A percentile compares a stretch with the other conserved stretches of the same genome.
Evolutionary conservation across 2,888 invertebrate genomes (phyloP).

Genomic region (Eudasyphora cyanicolor): DNA sequence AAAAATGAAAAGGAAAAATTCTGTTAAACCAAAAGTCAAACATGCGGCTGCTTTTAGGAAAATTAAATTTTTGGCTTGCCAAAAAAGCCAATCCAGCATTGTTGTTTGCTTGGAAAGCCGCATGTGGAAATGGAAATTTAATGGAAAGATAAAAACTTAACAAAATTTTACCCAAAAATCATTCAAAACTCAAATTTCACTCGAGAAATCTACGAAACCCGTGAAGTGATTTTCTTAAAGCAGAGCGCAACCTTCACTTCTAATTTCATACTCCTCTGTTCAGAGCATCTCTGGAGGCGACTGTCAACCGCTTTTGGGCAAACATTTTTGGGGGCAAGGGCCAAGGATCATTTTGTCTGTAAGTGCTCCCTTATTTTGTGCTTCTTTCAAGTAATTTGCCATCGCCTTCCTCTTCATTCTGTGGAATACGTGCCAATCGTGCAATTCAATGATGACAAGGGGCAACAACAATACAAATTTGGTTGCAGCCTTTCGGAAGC

Average conservation of each 20-base stretch:
- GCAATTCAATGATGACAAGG: conserved; percentile 43
- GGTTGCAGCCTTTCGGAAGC: background rate
- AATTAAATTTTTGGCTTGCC: conserved; percentile 58
- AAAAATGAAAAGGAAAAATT: conserved; percentile 8
- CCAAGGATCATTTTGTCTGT: conserved; percentile 14
- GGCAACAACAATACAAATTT: background rate
- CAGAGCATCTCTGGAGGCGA: background rate
- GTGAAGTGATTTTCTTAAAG: background rate
- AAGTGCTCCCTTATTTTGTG: conserved; percentile 27
- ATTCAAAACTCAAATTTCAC: background rate
- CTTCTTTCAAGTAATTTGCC: conserved; percentile 9
- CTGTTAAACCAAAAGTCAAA: conserved; percentile 46
- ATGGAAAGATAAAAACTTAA: background rate
- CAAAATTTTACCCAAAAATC: background rate
- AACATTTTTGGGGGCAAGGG: conserved; percentile 23
- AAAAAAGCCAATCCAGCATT: conserved; percentile 33
- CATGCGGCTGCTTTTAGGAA: conserved; percentile 59
- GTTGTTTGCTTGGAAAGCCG: background rate
- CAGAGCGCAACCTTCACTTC: background rate
- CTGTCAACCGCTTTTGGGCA: conserved; percentile 24
- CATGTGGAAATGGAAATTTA: background rate
- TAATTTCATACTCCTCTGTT: background rate
- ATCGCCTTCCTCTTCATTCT: background rate
- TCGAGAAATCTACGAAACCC: background rate
- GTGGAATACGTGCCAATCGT: conserved; percentile 47